Evolutionary conservation across 2,113 vertebrate genomes (phyloP).

Genomic region (Ceuthmochares aereus): DNA sequence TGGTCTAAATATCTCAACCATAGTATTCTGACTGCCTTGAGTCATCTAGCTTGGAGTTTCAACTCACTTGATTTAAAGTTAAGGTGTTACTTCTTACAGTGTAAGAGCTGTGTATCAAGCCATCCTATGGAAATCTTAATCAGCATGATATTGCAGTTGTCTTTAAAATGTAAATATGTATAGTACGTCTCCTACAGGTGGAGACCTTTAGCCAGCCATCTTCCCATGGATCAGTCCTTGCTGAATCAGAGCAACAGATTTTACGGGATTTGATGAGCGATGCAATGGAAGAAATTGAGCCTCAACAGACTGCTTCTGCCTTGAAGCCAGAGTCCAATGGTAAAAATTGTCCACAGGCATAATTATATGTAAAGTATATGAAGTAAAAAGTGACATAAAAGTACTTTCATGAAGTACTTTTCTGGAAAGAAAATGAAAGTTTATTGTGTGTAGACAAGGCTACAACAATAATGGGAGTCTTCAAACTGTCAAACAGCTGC

Average conservation of each 20-base stretch:
- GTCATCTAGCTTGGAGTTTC: neutral
- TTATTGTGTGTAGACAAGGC: neutral
- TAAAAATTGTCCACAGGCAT: conserved; percentile 31
- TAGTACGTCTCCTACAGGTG: conserved; percentile 70
- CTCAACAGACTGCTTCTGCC: conserved; percentile 68
- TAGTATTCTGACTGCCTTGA: neutral
- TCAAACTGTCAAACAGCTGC: neutral
- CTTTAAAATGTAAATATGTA: neutral
- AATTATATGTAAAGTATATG: neutral
- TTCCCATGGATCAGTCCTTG: conserved; percentile 82
- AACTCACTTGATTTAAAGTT: neutral
- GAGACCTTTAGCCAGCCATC: conserved; percentile 75
- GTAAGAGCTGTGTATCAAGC: neutral
- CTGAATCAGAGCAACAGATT: conserved; percentile 93
- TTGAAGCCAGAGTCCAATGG: conserved; percentile 80
- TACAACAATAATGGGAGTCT: neutral
- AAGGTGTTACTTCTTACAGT: neutral
- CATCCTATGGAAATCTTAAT: neutral
- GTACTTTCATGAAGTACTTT: neutral
- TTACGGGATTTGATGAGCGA: conserved; percentile 97
- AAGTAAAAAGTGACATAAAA: neutral
- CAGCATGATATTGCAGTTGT: neutral
- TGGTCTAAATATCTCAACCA: neutral
- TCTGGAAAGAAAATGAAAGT: neutral
- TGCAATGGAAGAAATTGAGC: conserved; percentile 94